These are phyloP conservation scores for Tylochromis polylepis DNA, from an alignment of 2,113 vertebrate species.

Conservation along the genomic window DNA sequence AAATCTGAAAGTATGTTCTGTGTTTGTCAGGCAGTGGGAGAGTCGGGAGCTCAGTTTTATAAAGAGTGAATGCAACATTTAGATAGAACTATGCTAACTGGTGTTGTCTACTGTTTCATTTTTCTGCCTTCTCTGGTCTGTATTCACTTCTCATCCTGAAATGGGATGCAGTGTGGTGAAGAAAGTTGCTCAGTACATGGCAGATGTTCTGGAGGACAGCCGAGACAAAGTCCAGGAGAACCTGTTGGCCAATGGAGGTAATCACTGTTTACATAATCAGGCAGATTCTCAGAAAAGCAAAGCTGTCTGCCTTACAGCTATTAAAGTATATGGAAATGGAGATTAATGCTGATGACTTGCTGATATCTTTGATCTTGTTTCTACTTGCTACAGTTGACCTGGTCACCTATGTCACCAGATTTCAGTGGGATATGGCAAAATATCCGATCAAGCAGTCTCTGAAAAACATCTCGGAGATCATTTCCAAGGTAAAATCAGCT, in stretches of 20 bases:
- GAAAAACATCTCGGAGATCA: constrained; percentile 99
- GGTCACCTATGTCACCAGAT: constrained; percentile 94
- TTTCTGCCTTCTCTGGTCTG: background rate
- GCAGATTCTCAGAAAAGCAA: background rate
- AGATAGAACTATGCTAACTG: background rate
- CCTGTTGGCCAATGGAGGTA: constrained; percentile 95
- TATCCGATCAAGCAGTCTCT: constrained; percentile 98
- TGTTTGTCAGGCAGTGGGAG: background rate
- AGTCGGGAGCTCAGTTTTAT: background rate
- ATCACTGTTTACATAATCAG: background rate
- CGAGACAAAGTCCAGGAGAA: constrained; percentile 99
- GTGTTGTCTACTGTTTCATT: background rate
- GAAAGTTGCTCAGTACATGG: constrained; percentile 98
- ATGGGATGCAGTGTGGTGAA: constrained; percentile 85
- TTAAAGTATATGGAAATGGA: background rate
- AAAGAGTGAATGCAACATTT: background rate
- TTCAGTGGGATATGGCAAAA: constrained; percentile 99
- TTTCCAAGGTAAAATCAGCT: constrained; percentile 83
- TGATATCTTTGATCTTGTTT: background rate
- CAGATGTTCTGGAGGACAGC: constrained; percentile 96
- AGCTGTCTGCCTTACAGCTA: background rate
- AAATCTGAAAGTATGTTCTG: background rate
- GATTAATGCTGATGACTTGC: background rate
- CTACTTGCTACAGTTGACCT: constrained; percentile 82
- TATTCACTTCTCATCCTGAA: background rate